A percentile compares a stretch with the other conserved stretches of the same genome.
Evolutionary conservation across 2,113 vertebrate genomes (phyloP).

Genomic region (Lynx canadensis): DNA sequence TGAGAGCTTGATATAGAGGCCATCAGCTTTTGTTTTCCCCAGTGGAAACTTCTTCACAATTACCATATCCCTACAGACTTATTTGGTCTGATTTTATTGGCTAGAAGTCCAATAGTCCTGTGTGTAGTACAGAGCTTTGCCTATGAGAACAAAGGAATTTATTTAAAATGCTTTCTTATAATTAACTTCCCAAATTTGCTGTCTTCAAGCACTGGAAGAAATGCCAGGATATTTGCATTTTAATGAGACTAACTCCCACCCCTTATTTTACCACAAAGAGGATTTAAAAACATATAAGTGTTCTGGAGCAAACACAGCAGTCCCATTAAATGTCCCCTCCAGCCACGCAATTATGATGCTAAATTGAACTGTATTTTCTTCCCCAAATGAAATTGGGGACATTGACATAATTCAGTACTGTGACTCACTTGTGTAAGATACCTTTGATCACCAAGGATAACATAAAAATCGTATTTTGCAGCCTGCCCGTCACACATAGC

Average conservation of each 20-base stretch:
- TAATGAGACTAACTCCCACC: neutral
- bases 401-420: neutral
- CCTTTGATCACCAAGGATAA: slow-evolving; percentile 35
- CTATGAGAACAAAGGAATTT: slow-evolving; percentile 6
- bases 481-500: neutral
- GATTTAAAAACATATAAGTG: neutral
- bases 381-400: neutral
- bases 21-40: neutral
- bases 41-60: neutral
- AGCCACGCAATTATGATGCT: neutral
- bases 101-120: neutral
- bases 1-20: neutral
- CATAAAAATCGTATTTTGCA: neutral
- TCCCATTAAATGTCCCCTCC: neutral
- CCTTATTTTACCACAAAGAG: neutral
- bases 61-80: neutral
- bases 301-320: slow-evolving; percentile 18
- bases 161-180: slow-evolving; percentile 6
- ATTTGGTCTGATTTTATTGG: neutral
- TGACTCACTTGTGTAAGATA: slow-evolving; percentile 42
- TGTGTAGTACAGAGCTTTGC: neutral
- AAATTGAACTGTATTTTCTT: slow-evolving; percentile 6
- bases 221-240: slow-evolving; percentile 10
- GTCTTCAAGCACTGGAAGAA: slow-evolving; percentile 14
- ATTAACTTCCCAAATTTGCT: neutral